phyloP scores from a whole-genome alignment of 2,113 vertebrate genomes.

The Sorex fumeus region DNA sequence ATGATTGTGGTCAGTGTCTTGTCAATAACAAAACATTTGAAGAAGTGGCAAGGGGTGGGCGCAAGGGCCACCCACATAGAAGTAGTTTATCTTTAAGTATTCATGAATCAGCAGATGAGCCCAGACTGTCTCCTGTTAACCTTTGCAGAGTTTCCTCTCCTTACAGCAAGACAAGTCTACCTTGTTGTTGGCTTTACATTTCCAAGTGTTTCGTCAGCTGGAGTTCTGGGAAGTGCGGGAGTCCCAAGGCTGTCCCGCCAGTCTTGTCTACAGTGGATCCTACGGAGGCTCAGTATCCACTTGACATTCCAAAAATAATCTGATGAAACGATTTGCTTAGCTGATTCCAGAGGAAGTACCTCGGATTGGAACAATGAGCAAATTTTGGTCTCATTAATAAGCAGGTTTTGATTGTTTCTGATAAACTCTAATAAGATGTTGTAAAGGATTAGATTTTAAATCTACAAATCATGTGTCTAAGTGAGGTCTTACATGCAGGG shows the following conservation, averaged over 20 bases:
- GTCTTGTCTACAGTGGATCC: background rate
- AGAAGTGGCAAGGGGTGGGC: background rate
- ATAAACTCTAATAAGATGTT: constrained; percentile 23
- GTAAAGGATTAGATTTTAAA: background rate
- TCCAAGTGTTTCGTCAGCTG: constrained; percentile 36
- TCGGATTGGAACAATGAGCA: background rate
- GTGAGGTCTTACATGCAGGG: constrained; percentile 6
- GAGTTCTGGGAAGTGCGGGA: constrained; percentile 11
- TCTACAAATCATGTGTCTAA: background rate
- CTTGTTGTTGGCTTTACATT: constrained; percentile 25
- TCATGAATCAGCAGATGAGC: background rate
- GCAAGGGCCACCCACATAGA: background rate
- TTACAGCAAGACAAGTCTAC: background rate
- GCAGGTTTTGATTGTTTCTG: constrained; percentile 12
- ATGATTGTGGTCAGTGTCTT: background rate
- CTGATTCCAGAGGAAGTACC: constrained; percentile 1
- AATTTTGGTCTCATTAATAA: background rate
- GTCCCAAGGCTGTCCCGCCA: background rate
- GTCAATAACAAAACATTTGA: background rate
- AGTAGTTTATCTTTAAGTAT: background rate
- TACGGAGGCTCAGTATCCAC: background rate
- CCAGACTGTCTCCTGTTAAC: background rate
- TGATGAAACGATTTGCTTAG: background rate
- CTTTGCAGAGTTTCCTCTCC: constrained; percentile 32
- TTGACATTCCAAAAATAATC: constrained; percentile 21